Evolutionary conservation across 2,113 vertebrate species (phyloP), one percentile per base, ranked within the genome.

Genomic region (Ochotona curzoniae): DNA sequence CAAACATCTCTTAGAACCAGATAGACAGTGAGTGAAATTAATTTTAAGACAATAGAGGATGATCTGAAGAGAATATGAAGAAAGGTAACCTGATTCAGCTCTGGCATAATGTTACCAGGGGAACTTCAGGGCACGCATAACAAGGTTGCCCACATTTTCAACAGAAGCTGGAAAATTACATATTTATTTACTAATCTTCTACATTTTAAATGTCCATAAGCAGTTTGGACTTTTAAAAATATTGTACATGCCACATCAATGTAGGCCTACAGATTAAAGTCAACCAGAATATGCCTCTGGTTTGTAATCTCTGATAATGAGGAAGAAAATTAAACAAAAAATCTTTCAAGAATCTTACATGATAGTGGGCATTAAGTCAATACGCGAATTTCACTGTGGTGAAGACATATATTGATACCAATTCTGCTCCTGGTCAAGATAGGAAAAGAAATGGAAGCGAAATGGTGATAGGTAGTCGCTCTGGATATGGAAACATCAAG

Each of bases 361-460:
- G 35, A 6, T 13, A 67, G 25, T 44, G n/a, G 83, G 17, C 17
- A 60, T 15, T 71, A 71, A 60, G 9, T 81, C 69, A 47, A 71
- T 71, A 10, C 75, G 28, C 61, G 54, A 83, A 26, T 35, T 94
- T 90, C 30, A 87, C 0, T 60, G 1, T 38, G 51, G 35, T 47
- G 25, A 73, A 83, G 57, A 79, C 70, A 90, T 66, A 74, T 26
- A 60, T 30, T 15, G 18, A 44, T 21, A 67, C 15, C 30, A 44
- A 66, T 66, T 78, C 25, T 71, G n/a, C 57, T 57, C 67, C 23
- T 71, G n/a, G 35, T 81, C 25, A 60, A 44, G 35, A 78, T 26
- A 44, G 1, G 54, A 32, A 84, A 82, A 82, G 9, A 81, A 94
- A 88, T 90, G 54, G 30, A 91, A 23, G 57, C 49, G 75, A 82